Evolutionary conservation across 2,113 vertebrate genomes (phyloP).

Genomic region (Rhizomys pruinosus): DNA sequence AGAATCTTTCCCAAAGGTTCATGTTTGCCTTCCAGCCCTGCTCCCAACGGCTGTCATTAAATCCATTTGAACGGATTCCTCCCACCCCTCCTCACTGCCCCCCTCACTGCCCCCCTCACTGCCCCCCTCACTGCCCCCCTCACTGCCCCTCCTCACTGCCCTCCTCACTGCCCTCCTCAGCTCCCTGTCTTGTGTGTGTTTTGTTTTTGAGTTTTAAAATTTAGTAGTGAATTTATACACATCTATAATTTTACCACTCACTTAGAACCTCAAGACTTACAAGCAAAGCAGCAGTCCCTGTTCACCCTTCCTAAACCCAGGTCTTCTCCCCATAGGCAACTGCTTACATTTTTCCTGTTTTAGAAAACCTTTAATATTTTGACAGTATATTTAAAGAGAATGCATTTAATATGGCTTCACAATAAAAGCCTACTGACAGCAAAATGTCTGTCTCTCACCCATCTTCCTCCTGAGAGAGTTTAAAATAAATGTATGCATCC

Average conservation of each 20-base stretch:
- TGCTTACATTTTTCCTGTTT: not conserved
- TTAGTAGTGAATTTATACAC: not conserved
- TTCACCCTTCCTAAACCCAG: not conserved
- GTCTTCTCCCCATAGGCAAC: not conserved
- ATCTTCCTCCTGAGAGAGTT: not conserved
- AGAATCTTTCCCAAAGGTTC: conserved; percentile 39
- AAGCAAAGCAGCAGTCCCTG: not conserved
- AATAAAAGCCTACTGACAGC: not conserved
- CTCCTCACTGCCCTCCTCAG: fast-evolving
- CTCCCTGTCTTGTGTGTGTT: not conserved
- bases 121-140: too few relatives aligned
- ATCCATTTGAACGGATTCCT: not conserved
- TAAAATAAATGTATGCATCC: not conserved
- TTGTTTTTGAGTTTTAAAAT: not conserved
- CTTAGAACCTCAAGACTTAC: not conserved
- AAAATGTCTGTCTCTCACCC: not conserved
- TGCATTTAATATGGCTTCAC: conserved; percentile 41
- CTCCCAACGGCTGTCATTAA: conserved; percentile 43
- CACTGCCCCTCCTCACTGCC: not conserved
- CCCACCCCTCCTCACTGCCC: not conserved
- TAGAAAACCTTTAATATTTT: conserved; percentile 39
- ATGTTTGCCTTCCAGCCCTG: conserved; percentile 22
- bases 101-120: too few relatives aligned
- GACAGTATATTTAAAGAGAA: conserved; percentile 32
- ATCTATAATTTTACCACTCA: not conserved